Evolutionary conservation across 2,797 vertebrate species (phyloP).

Genomic region (Eulemur rubriventer): DNA sequence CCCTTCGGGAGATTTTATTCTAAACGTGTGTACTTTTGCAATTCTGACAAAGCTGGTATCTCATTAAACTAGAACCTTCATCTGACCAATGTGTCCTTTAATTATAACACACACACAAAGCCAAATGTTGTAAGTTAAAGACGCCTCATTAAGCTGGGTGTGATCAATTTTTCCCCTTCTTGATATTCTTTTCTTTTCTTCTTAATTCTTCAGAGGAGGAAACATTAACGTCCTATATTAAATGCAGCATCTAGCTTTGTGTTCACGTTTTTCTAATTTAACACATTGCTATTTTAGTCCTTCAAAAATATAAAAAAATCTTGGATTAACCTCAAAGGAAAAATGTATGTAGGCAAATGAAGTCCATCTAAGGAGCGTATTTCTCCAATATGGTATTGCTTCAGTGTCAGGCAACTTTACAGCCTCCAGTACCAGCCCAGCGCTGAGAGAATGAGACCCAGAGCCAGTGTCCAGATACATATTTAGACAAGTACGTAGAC

Average conservation of each 20-base stretch:
- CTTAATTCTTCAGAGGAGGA: background rate
- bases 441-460: background rate
- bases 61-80: rapidly evolving
- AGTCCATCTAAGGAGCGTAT: background rate
- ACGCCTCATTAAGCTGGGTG: rapidly evolving
- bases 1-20: background rate
- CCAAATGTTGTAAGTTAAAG: rapidly evolving
- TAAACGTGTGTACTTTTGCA: rapidly evolving
- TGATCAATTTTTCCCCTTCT: background rate
- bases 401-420: conserved; percentile 5
- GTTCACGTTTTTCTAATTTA: conserved; percentile 76
- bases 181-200: background rate
- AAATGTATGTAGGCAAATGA: conserved; percentile 49
- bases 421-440: background rate
- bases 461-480: background rate
- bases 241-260: conserved; percentile 1
- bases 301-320: conserved; percentile 48
- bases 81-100: background rate
- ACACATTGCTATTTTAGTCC: conserved; percentile 64
- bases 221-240: background rate
- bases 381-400: conserved; percentile 39
- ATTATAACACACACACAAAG: background rate
- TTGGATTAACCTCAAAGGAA: conserved; percentile 76
- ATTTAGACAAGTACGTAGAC: rapidly evolving
- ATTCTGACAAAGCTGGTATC: background rate